phyloP scores from a whole-genome alignment of 37 sponge, comb jelly and placozoan genomes.

The Ianthella basta region DNA sequence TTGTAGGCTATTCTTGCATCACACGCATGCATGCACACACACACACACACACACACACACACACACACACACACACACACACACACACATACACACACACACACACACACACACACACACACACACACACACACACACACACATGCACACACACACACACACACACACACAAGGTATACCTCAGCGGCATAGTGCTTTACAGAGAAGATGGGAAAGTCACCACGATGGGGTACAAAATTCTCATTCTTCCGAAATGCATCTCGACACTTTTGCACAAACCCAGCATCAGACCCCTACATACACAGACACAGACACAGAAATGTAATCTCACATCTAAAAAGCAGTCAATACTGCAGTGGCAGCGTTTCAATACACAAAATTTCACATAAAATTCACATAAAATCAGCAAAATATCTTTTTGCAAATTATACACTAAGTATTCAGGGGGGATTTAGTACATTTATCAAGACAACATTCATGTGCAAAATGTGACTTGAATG shows the following conservation, averaged over 20 bases:
- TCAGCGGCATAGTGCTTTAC: constrained; percentile 82
- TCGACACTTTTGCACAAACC: constrained; percentile 59
- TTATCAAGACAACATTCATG: too few relatives aligned
- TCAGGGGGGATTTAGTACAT: too few relatives aligned
- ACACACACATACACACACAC: too few relatives aligned
- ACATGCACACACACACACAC: too few relatives aligned
- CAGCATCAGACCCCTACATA: constrained; percentile 59
- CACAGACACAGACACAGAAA: too few relatives aligned
- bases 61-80: neutral
- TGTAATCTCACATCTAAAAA: too few relatives aligned
- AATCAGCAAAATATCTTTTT: too few relatives aligned
- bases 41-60: neutral
- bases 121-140: too few relatives aligned
- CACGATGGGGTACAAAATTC: constrained; percentile 54
- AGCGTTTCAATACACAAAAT: too few relatives aligned
- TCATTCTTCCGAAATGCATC: constrained; percentile 53
- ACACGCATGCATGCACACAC: neutral
- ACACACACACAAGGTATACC: constrained; percentile 12
- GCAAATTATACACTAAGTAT: too few relatives aligned
- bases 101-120: too few relatives aligned
- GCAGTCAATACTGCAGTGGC: neutral
- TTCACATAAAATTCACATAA: too few relatives aligned
- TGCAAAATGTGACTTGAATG: neutral
- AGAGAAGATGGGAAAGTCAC: constrained; percentile 59
- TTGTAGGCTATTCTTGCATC: neutral